Conservation (phyloP, 2,797 vertebrate genomes). For the Botia kubotai region DNA sequence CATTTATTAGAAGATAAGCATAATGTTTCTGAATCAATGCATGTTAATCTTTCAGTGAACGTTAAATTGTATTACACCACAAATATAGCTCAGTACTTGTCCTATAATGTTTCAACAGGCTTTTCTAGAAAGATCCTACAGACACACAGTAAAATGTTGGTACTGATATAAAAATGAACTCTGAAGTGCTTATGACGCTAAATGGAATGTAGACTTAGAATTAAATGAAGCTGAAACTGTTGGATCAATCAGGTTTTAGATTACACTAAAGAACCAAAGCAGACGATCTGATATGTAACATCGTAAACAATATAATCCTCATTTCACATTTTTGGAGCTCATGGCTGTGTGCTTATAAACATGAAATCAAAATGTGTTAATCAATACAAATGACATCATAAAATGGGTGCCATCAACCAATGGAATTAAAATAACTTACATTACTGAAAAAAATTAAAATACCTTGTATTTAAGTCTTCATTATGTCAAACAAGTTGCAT, state of each 20-base stretch:
- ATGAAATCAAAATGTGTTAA: constrained; percentile 21
- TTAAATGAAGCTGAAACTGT: neutral
- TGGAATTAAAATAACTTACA: neutral
- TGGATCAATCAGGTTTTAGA: neutral
- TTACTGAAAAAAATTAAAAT: constrained; percentile 1
- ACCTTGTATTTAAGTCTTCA: constrained; percentile 12
- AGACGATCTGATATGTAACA: constrained; percentile 47
- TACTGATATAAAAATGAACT: neutral
- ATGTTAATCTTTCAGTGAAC: constrained; percentile 25
- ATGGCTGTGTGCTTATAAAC: constrained; percentile 39
- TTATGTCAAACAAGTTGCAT: neutral
- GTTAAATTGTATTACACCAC: neutral
- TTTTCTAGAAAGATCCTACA: neutral
- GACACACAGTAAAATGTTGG: neutral
- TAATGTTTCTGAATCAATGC: neutral
- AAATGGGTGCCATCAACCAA: constrained; percentile 18
- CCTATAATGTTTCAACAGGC: neutral
- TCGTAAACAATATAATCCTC: constrained; percentile 42
- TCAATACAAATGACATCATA: constrained; percentile 33
- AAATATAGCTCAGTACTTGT: neutral
- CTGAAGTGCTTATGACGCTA: too few relatives aligned
- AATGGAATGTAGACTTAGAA: neutral
- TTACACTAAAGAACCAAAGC: constrained; percentile 3
- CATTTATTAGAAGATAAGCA: neutral
- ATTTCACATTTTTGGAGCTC: constrained; percentile 54